phyloP scores from a whole-genome alignment of 2,797 vertebrate genomes.

The Tolypeutes matacus region DNA sequence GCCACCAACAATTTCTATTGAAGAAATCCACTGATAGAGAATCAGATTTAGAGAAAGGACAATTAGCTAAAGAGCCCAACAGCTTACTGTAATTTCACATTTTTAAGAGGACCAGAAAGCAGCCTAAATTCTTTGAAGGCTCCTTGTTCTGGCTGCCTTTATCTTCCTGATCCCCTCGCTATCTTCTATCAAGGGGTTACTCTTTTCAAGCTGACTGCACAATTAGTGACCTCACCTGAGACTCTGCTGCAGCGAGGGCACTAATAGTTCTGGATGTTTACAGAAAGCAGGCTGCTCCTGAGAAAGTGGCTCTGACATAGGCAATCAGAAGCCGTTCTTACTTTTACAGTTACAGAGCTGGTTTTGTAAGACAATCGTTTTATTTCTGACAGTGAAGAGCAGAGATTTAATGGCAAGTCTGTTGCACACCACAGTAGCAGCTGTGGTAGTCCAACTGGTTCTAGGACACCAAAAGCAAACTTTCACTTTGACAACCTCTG shows the following conservation, averaged over 20 bases:
- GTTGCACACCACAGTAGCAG: neutral
- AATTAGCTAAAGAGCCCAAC: neutral
- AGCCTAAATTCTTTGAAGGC: neutral
- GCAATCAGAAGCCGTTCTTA: neutral
- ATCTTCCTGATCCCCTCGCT: slow-evolving; percentile 47
- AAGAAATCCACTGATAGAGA: slow-evolving; percentile 7
- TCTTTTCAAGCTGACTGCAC: slow-evolving; percentile 52
- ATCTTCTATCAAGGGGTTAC: neutral
- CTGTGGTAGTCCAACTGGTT: neutral
- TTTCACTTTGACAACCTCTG: slow-evolving; percentile 48
- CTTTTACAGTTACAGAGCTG: neutral
- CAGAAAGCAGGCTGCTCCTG: slow-evolving; percentile 1
- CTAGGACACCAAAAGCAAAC: neutral
- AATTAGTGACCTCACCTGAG: slow-evolving; percentile 23
- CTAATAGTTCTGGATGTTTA: slow-evolving; percentile 65
- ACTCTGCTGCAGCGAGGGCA: neutral
- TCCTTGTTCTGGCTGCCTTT: slow-evolving; percentile 52
- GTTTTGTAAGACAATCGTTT: slow-evolving; percentile 52
- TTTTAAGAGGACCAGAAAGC: slow-evolving; percentile 67
- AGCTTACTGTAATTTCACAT: neutral
- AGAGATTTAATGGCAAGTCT: slow-evolving; percentile 13
- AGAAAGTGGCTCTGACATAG: slow-evolving; percentile 4
- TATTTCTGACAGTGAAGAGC: slow-evolving; percentile 46
- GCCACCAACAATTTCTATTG: neutral
- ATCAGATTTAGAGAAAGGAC: neutral